These are phyloP conservation scores for Wasmannia auropunctata DNA, from an alignment of 1,140 invertebrate genomes.

Conservation along the genomic window DNA sequence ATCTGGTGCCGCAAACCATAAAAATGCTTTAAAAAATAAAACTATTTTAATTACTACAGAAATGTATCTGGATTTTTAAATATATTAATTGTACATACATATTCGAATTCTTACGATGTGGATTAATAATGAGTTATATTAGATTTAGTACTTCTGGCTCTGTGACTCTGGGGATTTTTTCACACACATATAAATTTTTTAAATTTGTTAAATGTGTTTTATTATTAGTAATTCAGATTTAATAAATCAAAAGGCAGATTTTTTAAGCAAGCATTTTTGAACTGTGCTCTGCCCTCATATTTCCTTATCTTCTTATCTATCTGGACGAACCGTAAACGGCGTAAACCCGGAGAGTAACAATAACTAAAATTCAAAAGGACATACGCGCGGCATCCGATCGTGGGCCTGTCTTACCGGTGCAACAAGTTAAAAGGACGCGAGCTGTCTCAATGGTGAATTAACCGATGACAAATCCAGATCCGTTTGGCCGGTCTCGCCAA, in stretches of 20 bases:
- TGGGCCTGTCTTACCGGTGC: conserved; percentile 75
- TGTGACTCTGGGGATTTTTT: not conserved
- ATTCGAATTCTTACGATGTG: not conserved
- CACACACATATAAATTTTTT: not conserved
- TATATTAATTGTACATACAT: not conserved
- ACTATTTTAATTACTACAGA: not conserved
- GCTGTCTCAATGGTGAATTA: conserved; percentile 59
- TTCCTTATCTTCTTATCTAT: conserved; percentile 49
- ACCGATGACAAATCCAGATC: conserved; percentile 60
- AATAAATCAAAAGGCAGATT: not conserved
- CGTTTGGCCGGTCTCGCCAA: conserved; percentile 33
- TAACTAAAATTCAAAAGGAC: conserved; percentile 56
- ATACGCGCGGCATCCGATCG: conserved; percentile 64
- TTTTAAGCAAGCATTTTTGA: not conserved
- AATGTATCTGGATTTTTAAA: not conserved
- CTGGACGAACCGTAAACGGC: conserved; percentile 3
- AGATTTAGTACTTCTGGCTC: not conserved
- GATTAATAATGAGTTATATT: not conserved
- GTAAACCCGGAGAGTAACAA: not conserved
- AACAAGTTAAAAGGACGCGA: conserved; percentile 76
- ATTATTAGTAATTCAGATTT: not conserved
- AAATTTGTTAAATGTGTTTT: not conserved
- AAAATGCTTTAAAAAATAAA: not conserved
- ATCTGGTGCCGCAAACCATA: too few relatives aligned
- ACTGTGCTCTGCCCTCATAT: not conserved